Conservation (phyloP, 2,888 invertebrate species). For the Apamea epomidion region DNA sequence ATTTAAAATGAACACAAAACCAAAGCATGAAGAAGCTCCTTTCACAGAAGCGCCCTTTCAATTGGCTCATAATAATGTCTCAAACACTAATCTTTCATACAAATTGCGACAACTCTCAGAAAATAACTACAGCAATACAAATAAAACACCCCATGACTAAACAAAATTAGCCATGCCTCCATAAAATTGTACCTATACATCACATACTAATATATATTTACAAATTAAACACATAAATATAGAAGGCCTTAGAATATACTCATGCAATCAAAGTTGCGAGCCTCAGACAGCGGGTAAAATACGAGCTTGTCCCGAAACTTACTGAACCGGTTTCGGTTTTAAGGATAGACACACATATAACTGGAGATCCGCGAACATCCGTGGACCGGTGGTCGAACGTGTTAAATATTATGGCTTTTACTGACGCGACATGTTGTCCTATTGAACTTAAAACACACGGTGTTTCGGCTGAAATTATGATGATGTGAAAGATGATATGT, state of each 20-base stretch:
- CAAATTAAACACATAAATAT: slow-evolving; percentile 30
- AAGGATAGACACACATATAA: slow-evolving; percentile 41
- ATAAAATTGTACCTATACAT: not conserved
- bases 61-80: not conserved
- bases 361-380: slow-evolving; percentile 25
- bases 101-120: not conserved
- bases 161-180: slow-evolving; percentile 12
- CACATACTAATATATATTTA: slow-evolving; percentile 17
- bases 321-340: slow-evolving; percentile 58
- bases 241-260: slow-evolving; percentile 4
- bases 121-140: slow-evolving; percentile 6
- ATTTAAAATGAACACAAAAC: not conserved
- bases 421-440: not conserved
- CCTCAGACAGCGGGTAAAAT: slow-evolving; percentile 36
- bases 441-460: not conserved
- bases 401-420: slow-evolving; percentile 9
- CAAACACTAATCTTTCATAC: not conserved
- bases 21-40: not conserved
- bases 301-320: slow-evolving; percentile 56
- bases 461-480: not conserved
- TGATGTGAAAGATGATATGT: not conserved
- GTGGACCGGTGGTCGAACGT: slow-evolving; percentile 4
- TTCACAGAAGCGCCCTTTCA: not conserved
- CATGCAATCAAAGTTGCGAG: slow-evolving; percentile 46
- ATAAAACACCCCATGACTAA: slow-evolving; percentile 3